Evolutionary conservation across 1,140 invertebrate genomes (phyloP), one percentile per base, ranked within the genome.

Genomic region (Lutraria rhynchaena): DNA sequence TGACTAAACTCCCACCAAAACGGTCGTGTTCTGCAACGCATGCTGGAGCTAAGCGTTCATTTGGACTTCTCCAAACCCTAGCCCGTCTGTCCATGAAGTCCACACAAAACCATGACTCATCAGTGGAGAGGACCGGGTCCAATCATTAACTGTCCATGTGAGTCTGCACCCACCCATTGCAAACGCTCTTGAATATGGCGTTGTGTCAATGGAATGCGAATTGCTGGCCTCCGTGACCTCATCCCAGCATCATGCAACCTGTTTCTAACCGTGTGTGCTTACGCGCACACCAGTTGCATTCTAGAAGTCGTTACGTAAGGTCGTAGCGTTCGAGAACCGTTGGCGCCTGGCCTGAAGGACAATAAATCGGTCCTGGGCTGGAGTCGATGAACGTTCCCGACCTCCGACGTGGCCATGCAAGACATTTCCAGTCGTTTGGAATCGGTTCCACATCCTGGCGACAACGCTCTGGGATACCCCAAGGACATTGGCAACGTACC

Each of bases 1-100:
- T 41, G 33, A 65, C 61, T 65, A 31, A 65, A 65, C 61, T 35
- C 37, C 37, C 33, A 22, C 61, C 61, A 65, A 41, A 65, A 65
- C 19, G 13, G 31, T 29, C 58, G 31, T 61, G 58, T 33, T 61
- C 58, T 61, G 58, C 3, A 29, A 61, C 31, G 31, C 58, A 61
- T 29, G 31, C 31, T 61, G 58, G 27, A 61, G 22, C 58, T n/a
- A n/a, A n/a, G n/a, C n/a, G n/a, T n/a, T n/a, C n/a, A n/a, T n/a
- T n/a, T n/a, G n/a, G n/a, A n/a, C n/a, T n/a, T n/a, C n/a, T n/a
- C n/a, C n/a, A n/a, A n/a, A n/a, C n/a, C n/a, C n/a, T n/a, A n/a
- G n/a, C 55, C 55, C 22, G n/a, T 49, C 46, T 49, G 46, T 49
- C 46, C n/a, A n/a, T 13, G 46, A 49, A 49, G 46, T 49, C 53